A percentile compares a stretch with the other conserved stretches of the same genome.
phyloP scores from a whole-genome alignment of 1,140 invertebrate genomes.

The Drosophila novamexicana region DNA sequence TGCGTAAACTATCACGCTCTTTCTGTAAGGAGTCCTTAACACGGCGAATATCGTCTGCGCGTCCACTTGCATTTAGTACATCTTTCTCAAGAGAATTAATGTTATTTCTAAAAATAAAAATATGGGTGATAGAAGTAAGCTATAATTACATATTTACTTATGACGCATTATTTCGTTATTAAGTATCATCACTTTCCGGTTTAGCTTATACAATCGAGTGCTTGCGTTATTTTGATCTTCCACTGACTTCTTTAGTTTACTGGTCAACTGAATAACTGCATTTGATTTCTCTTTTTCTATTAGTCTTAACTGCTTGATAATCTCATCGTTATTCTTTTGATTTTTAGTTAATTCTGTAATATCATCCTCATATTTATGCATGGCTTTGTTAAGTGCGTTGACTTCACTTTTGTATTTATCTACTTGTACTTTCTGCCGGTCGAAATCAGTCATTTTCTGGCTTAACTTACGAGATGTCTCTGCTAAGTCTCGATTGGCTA shows the following conservation, averaged over 20 bases:
- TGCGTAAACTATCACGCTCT: constrained; percentile 62
- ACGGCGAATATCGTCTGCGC: constrained; percentile 58
- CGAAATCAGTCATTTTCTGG: constrained; percentile 52
- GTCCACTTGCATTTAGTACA: constrained; percentile 55
- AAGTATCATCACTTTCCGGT: constrained; percentile 45
- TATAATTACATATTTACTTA: constrained; percentile 28
- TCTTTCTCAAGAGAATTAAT: constrained; percentile 67
- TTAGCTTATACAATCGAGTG: constrained; percentile 37
- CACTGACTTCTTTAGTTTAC: constrained; percentile 39
- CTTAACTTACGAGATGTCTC: constrained; percentile 42
- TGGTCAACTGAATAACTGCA: constrained; percentile 33
- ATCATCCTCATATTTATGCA: constrained; percentile 61
- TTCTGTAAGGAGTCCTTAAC: constrained; percentile 61
- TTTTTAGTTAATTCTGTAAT: constrained; percentile 44
- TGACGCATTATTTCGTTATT: constrained; percentile 51
- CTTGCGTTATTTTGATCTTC: constrained; percentile 49
- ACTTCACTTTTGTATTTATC: constrained; percentile 65
- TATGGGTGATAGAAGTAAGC: not conserved
- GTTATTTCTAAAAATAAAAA: constrained; percentile 37
- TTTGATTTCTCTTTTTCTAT: constrained; percentile 56
- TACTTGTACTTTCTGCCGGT: constrained; percentile 48
- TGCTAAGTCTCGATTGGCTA: constrained; percentile 36
- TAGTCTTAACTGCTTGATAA: constrained; percentile 45
- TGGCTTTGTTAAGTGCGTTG: constrained; percentile 31
- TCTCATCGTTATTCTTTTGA: constrained; percentile 58